phyloP scores from a whole-genome alignment of 1,140 invertebrate genomes.

The Marisa cornuarietis region DNA sequence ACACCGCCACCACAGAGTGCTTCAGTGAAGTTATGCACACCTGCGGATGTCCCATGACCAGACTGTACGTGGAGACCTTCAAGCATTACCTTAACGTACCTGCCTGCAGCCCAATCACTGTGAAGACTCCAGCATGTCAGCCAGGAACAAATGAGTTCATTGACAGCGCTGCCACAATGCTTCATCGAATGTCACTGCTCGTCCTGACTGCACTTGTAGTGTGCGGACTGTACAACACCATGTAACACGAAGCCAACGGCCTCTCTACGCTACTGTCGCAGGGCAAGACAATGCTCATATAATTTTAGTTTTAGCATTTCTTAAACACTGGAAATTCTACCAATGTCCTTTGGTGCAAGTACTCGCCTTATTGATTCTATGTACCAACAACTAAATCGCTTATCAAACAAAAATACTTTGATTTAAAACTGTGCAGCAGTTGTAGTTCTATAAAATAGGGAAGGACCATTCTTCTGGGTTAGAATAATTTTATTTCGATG shows the following conservation, averaged over 20 bases:
- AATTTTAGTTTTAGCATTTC: background rate
- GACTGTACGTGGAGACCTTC: background rate
- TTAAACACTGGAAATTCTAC: background rate
- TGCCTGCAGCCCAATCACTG: background rate
- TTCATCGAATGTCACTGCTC: background rate
- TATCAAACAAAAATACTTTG: too few species aligned
- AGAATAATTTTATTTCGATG: too few species aligned
- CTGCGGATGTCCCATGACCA: slow-evolving; percentile 10
- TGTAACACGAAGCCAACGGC: background rate
- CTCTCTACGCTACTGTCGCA: background rate
- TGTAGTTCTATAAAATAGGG: too few species aligned
- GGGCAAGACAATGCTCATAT: background rate
- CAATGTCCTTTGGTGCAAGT: background rate
- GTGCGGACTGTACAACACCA: background rate
- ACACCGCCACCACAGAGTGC: background rate
- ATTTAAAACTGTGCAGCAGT: too few species aligned
- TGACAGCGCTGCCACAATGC: background rate
- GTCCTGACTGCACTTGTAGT: background rate
- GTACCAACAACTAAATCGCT: too few species aligned
- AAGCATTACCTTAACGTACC: slow-evolving; percentile 4
- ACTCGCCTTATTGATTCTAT: too few species aligned
- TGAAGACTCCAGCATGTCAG: background rate
- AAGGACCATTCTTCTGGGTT: too few species aligned
- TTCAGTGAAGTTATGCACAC: slow-evolving; percentile 3
- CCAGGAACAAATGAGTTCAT: background rate